Base-by-base conservation (phyloP, 1,140 invertebrate genomes). In the Aricia agestis region DNA sequence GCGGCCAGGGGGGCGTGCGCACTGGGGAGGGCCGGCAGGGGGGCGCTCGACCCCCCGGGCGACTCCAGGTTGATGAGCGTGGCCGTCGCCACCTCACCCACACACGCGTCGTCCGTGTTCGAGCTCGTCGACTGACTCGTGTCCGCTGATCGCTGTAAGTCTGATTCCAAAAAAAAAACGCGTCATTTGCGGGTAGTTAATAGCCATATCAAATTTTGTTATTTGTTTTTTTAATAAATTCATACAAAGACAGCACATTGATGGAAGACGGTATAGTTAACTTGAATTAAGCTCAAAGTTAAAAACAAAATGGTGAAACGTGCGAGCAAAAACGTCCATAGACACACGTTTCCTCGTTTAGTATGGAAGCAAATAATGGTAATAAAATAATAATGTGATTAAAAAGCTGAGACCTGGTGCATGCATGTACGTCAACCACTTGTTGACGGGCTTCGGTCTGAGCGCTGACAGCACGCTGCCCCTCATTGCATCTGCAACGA, bases 371-470 rank as follows among this genome's bases (percentile, higher is more conserved):
- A 63, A 63, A 63, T 63, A 7, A 63, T 18, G 25, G 19, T 25
- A 63, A 63, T 11, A 19, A 63, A 63, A 63, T 9, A 19, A 63
- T 11, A 25, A 19, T 19, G 19, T 63, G 59, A 63, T 18, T 63
- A 82, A 79, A 87, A 86, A 87, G 86, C 85, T 75, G 79, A 83
- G 87, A 91, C 89, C 89, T 91, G 87, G 82, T 52, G 83, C 89
- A 91, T 90, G 89, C 89, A 91, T 84, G 86, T 89, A 90, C 80
- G 89, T 90, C 77, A 91, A 85, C 87, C 89, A 91, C 76, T 91
- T 91, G 87, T 88, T 91, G 82, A 87, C 74, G 78, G 83, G 89
- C 25, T 78, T 78, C 67, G 79, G 81, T 68, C 76, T 75, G 75
- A 90, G 76, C 83, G 84, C 78, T 69, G 85, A 78, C 72, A 91